Evolutionary conservation across 2,888 invertebrate genomes (phyloP).

Genomic region (Ectropis crepuscularia): DNA sequence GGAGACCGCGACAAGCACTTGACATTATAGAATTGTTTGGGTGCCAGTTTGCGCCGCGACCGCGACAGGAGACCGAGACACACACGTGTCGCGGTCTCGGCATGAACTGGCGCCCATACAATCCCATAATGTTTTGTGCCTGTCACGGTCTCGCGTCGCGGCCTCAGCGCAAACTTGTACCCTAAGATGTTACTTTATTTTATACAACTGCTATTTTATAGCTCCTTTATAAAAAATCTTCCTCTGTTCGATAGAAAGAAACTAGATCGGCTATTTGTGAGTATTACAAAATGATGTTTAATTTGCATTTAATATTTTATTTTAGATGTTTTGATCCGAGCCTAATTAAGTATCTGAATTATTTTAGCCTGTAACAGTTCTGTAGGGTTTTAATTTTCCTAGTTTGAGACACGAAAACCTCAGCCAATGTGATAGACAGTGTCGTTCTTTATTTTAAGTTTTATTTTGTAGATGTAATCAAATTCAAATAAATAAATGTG

Average conservation of each 20-base stretch:
- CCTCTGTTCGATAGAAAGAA: not conserved
- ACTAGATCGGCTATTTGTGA: slow-evolving; percentile 52
- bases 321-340: slow-evolving; percentile 67
- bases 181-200: too few relatives aligned
- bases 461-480: slow-evolving; percentile 40
- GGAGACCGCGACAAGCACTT: too few relatives aligned
- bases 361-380: slow-evolving; percentile 51
- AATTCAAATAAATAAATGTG: slow-evolving; percentile 32
- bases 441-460: slow-evolving; percentile 43
- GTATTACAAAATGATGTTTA: slow-evolving; percentile 49
- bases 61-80: too few relatives aligned
- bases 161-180: too few relatives aligned
- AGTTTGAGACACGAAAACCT: slow-evolving; percentile 23
- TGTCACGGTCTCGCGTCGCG: too few relatives aligned
- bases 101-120: too few relatives aligned
- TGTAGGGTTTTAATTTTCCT: slow-evolving; percentile 19
- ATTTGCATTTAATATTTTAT: slow-evolving; percentile 71
- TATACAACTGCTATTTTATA: too few relatives aligned
- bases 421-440: slow-evolving; percentile 59
- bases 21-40: too few relatives aligned
- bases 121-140: too few relatives aligned
- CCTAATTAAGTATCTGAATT: slow-evolving; percentile 63
- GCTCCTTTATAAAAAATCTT: not conserved
- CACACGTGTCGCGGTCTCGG: too few relatives aligned
- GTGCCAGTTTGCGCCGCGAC: too few relatives aligned